These are phyloP conservation scores for Patella depressa DNA, from an alignment of 2,888 invertebrate genomes.

Conservation along the genomic window DNA sequence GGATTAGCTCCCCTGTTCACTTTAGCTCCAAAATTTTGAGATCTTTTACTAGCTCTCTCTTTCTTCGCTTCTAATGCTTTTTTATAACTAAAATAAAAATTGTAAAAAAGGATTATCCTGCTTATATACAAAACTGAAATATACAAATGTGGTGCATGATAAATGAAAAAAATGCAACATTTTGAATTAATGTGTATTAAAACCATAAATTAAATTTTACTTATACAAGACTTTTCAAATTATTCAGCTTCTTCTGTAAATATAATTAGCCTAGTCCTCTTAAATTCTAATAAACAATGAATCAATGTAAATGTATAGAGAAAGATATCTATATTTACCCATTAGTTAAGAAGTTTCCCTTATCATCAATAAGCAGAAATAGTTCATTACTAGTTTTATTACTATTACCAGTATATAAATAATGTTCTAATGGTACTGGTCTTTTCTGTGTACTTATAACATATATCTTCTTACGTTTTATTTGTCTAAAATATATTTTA, in stretches of 20 bases:
- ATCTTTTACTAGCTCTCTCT: constrained; percentile 67
- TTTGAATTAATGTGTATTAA: too few relatives aligned
- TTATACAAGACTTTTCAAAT: too few relatives aligned
- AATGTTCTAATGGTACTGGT: constrained; percentile 96
- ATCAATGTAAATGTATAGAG: too few relatives aligned
- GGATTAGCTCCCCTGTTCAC: constrained; percentile 63
- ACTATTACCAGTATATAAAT: constrained; percentile 81
- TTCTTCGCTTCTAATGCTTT: constrained; percentile 72
- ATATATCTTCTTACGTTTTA: constrained; percentile 83
- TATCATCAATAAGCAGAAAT: constrained; percentile 84
- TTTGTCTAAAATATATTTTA: constrained; percentile 66
- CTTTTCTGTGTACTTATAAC: constrained; percentile 94
- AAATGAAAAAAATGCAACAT: too few relatives aligned
- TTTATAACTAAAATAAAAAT: constrained; percentile 61
- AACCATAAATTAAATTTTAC: too few relatives aligned
- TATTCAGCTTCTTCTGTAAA: too few relatives aligned
- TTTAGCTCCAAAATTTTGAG: constrained; percentile 67
- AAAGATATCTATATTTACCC: constrained; percentile 71
- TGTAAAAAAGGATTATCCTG: too few relatives aligned
- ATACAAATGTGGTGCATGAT: too few relatives aligned
- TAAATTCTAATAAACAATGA: too few relatives aligned
- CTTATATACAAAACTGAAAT: too few relatives aligned
- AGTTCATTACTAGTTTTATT: constrained; percentile 71
- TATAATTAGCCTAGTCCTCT: too few relatives aligned
- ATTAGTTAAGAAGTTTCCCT: constrained; percentile 80